These are phyloP conservation scores for Conus ventricosus DNA, from an alignment of 1,140 invertebrate species.

Conservation along the genomic window DNA sequence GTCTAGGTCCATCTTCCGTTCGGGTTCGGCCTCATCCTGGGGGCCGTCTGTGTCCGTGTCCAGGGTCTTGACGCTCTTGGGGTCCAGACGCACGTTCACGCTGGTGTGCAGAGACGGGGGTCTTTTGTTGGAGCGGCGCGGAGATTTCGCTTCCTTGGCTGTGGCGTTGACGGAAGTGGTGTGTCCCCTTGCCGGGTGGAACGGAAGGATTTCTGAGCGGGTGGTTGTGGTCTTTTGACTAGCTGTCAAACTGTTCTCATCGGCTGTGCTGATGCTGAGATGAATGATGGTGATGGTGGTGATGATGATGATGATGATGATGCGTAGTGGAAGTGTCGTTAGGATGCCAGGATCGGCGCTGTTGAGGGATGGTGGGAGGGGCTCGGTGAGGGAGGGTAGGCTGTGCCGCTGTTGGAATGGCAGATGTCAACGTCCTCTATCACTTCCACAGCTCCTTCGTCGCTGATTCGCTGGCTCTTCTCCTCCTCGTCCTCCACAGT, in stretches of 20 bases:
- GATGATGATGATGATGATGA: slow-evolving; percentile 10
- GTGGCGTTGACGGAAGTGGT: slow-evolving; percentile 14
- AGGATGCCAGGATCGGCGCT: neutral
- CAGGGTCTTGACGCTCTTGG: neutral
- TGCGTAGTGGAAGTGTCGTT: neutral
- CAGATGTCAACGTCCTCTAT: neutral
- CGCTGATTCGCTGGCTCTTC: neutral
- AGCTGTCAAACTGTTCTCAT: neutral
- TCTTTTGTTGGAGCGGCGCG: neutral
- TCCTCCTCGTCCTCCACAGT: neutral
- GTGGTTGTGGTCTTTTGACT: neutral
- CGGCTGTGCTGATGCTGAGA: slow-evolving; percentile 11
- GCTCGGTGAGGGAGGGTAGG: slow-evolving; percentile 19
- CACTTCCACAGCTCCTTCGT: slow-evolving; percentile 9
- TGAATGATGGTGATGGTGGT: slow-evolving; percentile 14
- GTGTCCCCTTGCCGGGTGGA: neutral
- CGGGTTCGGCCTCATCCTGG: neutral
- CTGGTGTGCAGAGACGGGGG: neutral
- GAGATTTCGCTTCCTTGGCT: neutral
- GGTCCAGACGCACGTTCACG: neutral
- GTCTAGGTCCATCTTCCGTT: neutral
- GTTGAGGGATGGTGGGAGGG: neutral
- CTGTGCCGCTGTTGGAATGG: neutral
- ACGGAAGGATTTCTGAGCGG: neutral
- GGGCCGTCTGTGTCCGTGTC: neutral